Base-by-base conservation (phyloP, 2,888 invertebrate genomes). In the Alsophila aescularia region DNA sequence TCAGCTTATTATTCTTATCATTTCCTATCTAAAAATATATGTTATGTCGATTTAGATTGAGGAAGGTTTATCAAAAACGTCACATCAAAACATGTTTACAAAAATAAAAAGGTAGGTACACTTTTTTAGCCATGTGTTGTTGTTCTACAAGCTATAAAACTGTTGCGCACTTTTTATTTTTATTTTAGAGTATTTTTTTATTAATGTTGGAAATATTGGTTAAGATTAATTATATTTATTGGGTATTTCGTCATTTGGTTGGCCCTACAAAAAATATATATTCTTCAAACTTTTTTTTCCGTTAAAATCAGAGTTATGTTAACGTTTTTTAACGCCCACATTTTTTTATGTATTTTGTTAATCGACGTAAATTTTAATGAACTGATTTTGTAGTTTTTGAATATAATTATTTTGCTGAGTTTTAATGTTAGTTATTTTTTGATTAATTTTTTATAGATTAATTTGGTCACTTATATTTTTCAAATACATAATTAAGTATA, bases 81-180 rank as follows among this genome's bases (percentile, higher is more conserved):
- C 64, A 59, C 58, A 44, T 55, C 44, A 68, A 67, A 73, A 74
- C 70, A 72, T 77, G 73, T 77, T 79, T 81, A 77, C 76, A 75
- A 74, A 71, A 72, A 64, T 61, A 68, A 45, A 59, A n/a, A n/a
- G n/a, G n/a, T n/a, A n/a, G n/a, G n/a, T 49, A 67, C 69, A 72
- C 68, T 60, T 63, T 69, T 71, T 76, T 69, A 67, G 70, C 73
- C 61, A 68, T 74, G 70, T 79, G 75, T 77, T 75, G 69, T 71
- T 69, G 62, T 72, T 78, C 77, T 69, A 63, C 52, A 60, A 61
- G 62, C 56, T 69, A 75, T 75, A 78, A 83, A 78, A 75, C 63
- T 69, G 79, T 68, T 83, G 73, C 79, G 79, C 75, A 59, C 73
- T 62, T 73, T 70, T 73, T 70, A 70, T 72, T 52, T 73, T 56